A percentile compares a stretch with the other conserved stretches of the same genome.
These are phyloP conservation scores for Eupleurogrammus muticus DNA, from an alignment of 2,797 vertebrate genomes.

Conservation along the genomic window DNA sequence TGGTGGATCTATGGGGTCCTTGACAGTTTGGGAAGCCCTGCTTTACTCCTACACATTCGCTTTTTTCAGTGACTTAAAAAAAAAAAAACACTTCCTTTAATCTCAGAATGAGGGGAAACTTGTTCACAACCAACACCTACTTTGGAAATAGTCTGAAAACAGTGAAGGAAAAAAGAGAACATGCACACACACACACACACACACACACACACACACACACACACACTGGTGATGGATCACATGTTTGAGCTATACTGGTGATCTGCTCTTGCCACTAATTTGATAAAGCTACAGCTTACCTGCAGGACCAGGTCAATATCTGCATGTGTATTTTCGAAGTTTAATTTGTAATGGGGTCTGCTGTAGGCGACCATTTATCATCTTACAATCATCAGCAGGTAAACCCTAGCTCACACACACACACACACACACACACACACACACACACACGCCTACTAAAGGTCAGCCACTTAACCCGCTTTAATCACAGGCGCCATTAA, in stretches of 20 bases:
- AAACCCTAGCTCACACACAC: not conserved
- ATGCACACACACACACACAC: conserved; percentile 16
- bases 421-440: conserved; percentile 26
- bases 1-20: conserved; percentile 4
- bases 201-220: conserved; percentile 1
- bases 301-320: not conserved
- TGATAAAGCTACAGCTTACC: not conserved
- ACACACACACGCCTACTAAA: conserved; percentile 32
- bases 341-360: conserved; percentile 33
- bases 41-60: not conserved
- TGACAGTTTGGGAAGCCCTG: not conserved
- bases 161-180: not conserved
- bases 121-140: not conserved
- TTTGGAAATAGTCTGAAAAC: not conserved
- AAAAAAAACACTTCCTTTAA: conserved; percentile 7
- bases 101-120: conserved; percentile 4
- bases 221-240: conserved; percentile 29
- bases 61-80: not conserved
- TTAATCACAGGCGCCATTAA: conserved; percentile 72
- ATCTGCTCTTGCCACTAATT: conserved; percentile 29
- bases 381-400: conserved; percentile 40
- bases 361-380: conserved; percentile 45
- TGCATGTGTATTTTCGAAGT: conserved; percentile 2
- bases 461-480: conserved; percentile 75
- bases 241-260: conserved; percentile 19